Evolutionary conservation across 2,797 vertebrate genomes (phyloP), one percentile per base, ranked within the genome.

Genomic region (Chelonia mydas): DNA sequence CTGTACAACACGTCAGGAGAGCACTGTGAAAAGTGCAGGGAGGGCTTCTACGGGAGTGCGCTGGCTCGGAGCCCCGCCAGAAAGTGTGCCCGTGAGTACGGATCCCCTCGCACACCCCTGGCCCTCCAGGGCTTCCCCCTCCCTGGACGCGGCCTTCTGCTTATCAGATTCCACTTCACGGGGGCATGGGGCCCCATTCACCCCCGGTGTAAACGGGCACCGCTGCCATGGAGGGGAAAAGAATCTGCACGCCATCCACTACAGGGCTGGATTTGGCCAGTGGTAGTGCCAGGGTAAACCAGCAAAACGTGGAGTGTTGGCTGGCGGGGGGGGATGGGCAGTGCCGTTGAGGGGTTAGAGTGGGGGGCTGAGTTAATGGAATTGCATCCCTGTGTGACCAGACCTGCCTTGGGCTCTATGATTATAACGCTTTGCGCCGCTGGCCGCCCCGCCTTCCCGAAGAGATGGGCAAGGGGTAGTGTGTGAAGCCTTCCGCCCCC

Each of bases 21-120:
- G 3, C 98, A n/a, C 94, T 99, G 99, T 5, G 97, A 99, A 55
- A 97, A 25, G 31, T 99, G 99, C 65, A 98, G 0, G 83, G 94
- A 16, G 0, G 99, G 99, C 95, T 99, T 98, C 98, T 99, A 99
- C 0, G 99, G 99, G 9, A 96, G 98, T 0, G 98, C 99, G 2
- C 96, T 98, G 94, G 98, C 98, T 89, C 50, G 86, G 0, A 37
- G 79, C 11, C 96, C 97, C 0, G 31, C 37, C 0, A 93, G 96
- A 90, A 99, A 99, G 80, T 99, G 99, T 95, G 94, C 90, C 2
- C 80, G 99, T 99, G 97, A 93, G 99, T 99, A 84, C 1, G 1
- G 17, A 1, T 45, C 51, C 0, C 4, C 3, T 31, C 0, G 45
- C 78, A 57, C 2, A 6, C 0, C 27, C 33, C 17, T 5, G 4